Evolutionary conservation across 2,113 vertebrate genomes (phyloP), one percentile per base, ranked within the genome.

Genomic region (Malurus cyaneus): DNA sequence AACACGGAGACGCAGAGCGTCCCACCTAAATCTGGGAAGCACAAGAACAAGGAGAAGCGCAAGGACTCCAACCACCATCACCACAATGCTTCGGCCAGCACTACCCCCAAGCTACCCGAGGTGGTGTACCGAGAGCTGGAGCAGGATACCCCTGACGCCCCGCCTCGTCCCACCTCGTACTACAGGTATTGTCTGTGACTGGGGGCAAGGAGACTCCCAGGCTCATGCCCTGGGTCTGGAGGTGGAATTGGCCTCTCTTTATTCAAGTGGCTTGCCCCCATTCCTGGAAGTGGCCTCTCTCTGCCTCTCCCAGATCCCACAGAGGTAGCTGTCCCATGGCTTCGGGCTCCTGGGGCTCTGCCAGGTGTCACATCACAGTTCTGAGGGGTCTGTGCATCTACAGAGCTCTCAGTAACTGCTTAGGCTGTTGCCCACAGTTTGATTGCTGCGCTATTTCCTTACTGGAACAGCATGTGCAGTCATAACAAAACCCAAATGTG

Each of bases 41-140:
- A 99, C 96, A 99, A 99, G 97, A 99, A 98, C 95, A 99, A 99
- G 97, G 99, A 99, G 88, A 99, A 99, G 80, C 99, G 99, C 86
- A 99, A 99, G 95, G 99, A 99, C 23, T 98, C 98, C 50, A 98
- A 98, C 73, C 98, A 98, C 62, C 98, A 99, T 78, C 98, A 99
- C 96, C 99, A 99, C 96, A 98, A 97, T 5, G 91, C 98, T 76
- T 98, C 99, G 6, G 98, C 98, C 0, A 99, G 99, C 39, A 98
- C 99, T 62, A 98, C 98, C 2, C 98, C 99, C 64, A 99, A 99
- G 92, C 98, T 99, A 26, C 99, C 99, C 0, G 99, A 99, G 96
- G 99, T 99, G 17, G 98, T 99, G 44, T 99, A 99, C 96, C 98
- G 99, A 64, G 99, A 99, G 95, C 97, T 99, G 96, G 99, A 99